A percentile compares a stretch with the other conserved stretches of the same genome.
These are phyloP conservation scores for Entomyzon cyanotis DNA, from an alignment of 2,113 vertebrate species.

Conservation along the genomic window DNA sequence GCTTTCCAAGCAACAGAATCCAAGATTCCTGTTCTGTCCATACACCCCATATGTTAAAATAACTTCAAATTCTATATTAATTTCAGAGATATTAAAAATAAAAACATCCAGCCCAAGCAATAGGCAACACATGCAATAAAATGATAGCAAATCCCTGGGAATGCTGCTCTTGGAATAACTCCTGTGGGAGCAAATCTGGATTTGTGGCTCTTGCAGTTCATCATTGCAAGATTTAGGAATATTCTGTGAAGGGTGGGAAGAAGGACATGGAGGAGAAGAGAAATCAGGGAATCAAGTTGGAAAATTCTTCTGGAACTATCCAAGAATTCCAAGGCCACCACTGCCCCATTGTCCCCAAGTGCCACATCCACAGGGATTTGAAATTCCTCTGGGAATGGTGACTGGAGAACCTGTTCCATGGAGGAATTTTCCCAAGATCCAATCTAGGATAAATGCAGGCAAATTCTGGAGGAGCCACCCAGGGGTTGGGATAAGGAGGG, in stretches of 20 bases:
- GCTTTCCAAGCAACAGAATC: neutral
- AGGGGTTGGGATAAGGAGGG: rapidly evolving
- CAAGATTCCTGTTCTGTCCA: neutral
- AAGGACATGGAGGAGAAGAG: neutral
- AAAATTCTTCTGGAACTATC: too few species aligned
- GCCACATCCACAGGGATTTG: too few species aligned
- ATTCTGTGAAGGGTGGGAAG: neutral
- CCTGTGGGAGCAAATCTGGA: neutral
- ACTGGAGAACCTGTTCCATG: too few species aligned
- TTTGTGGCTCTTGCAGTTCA: neutral
- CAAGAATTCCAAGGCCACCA: too few species aligned
- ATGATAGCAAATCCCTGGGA: neutral
- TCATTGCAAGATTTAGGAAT: neutral
- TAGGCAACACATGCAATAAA: neutral
- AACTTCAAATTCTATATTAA: too few species aligned
- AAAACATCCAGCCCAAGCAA: neutral
- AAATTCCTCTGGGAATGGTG: too few species aligned
- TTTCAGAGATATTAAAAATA: neutral
- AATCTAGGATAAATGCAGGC: rapidly evolving
- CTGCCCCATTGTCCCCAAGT: too few species aligned
- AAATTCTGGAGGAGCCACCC: neutral
- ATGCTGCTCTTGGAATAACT: neutral
- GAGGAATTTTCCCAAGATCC: neutral
- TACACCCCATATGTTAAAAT: neutral
- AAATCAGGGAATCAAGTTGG: neutral